Percentiles rank a stretch among this genome's conserved stretches.
These are phyloP conservation scores for Toxonevra muliebris DNA, from an alignment of 2,888 invertebrate genomes.

Conservation along the genomic window DNA sequence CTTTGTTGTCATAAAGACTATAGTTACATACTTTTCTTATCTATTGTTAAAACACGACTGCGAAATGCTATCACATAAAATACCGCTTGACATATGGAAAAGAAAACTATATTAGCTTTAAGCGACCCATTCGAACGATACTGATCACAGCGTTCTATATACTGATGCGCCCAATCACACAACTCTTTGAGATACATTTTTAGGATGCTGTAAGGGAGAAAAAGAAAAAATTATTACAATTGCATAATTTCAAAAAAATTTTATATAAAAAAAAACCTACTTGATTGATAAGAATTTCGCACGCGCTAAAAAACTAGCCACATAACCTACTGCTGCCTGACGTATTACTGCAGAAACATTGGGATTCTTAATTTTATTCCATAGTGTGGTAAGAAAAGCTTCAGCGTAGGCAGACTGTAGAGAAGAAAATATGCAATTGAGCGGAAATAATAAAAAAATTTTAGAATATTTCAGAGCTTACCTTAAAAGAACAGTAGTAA, in stretches of 20 bases:
- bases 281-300: constrained; percentile 71
- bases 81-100: constrained; percentile 89
- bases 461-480: constrained; percentile 29
- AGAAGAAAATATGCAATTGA: background rate
- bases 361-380: constrained; percentile 77
- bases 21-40: constrained; percentile 75
- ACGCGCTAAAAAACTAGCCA: constrained; percentile 78
- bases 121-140: constrained; percentile 66
- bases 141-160: constrained; percentile 69
- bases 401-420: constrained; percentile 63
- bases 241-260: constrained; percentile 1
- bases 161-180: constrained; percentile 85
- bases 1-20: constrained; percentile 9
- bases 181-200: constrained; percentile 75
- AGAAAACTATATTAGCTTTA: constrained; percentile 86
- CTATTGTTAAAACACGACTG: constrained; percentile 81
- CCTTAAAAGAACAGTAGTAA: constrained; percentile 75
- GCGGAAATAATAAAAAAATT: too few relatives aligned
- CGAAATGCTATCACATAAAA: constrained; percentile 94
- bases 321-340: constrained; percentile 77
- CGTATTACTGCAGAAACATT: constrained; percentile 72
- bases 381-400: constrained; percentile 75
- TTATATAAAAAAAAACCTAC: constrained; percentile 64
- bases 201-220: constrained; percentile 72
- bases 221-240: too few relatives aligned